Conservation (phyloP, 2,113 vertebrate species). For the Hippocampus barbouri region DNA sequence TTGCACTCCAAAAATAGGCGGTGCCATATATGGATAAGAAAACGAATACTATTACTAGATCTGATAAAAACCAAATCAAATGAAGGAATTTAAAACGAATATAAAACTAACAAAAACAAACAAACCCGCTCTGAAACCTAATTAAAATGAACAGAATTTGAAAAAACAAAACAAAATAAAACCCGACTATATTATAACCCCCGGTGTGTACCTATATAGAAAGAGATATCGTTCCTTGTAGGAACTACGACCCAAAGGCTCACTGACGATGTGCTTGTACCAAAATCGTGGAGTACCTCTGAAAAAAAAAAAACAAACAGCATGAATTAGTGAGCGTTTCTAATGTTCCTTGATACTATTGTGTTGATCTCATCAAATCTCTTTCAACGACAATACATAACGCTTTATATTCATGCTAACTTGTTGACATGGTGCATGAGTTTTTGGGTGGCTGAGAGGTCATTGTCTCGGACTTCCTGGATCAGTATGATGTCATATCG, state of each 20-base stretch:
- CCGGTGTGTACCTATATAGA: slow-evolving; percentile 76
- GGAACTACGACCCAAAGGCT: slow-evolving; percentile 77
- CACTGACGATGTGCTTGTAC: slow-evolving; percentile 74
- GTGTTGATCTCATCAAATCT: neutral
- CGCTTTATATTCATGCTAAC: slow-evolving; percentile 54
- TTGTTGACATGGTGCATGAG: slow-evolving; percentile 82
- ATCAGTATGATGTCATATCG: slow-evolving; percentile 81
- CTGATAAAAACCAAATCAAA: too few species aligned
- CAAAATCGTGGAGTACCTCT: slow-evolving; percentile 59
- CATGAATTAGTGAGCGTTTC: neutral
- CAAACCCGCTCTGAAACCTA: too few species aligned
- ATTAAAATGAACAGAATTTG: too few species aligned
- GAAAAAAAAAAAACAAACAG: slow-evolving; percentile 14
- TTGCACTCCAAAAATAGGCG: too few species aligned
- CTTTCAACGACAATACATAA: neutral
- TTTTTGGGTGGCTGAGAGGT: slow-evolving; percentile 74
- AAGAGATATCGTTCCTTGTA: slow-evolving; percentile 91
- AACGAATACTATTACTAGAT: too few species aligned
- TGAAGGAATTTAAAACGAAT: too few species aligned
- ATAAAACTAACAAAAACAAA: too few species aligned
- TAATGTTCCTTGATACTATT: neutral
- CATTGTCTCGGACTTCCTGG: slow-evolving; percentile 85
- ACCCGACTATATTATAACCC: too few species aligned
- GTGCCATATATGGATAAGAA: too few species aligned
- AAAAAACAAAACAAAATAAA: too few species aligned